A percentile compares a stretch with the other conserved stretches of the same genome.
Conservation (phyloP, 2,797 vertebrate species). For the Macropodus opercularis region DNA sequence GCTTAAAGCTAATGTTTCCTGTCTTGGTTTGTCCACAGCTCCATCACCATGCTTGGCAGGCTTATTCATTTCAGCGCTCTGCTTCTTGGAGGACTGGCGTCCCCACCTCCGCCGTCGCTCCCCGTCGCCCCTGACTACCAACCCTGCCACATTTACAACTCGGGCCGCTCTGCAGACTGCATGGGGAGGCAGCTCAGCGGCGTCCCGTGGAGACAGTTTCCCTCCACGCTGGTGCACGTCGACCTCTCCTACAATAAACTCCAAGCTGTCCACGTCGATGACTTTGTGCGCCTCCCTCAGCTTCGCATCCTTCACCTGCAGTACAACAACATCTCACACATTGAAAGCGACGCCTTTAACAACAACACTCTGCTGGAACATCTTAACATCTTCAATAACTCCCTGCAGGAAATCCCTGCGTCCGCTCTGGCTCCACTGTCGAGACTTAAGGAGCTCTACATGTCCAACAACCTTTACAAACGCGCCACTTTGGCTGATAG, state of each 20-base stretch:
- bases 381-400: constrained; percentile 87
- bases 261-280: constrained; percentile 46
- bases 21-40: constrained; percentile 48
- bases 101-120: constrained; percentile 37
- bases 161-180: constrained; percentile 73
- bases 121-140: neutral
- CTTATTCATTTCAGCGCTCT: constrained; percentile 50
- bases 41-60: constrained; percentile 55
- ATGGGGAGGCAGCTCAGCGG: constrained; percentile 68
- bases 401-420: constrained; percentile 79
- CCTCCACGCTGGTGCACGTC: constrained; percentile 66
- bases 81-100: constrained; percentile 51
- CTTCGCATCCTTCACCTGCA: constrained; percentile 74
- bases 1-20: neutral
- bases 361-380: constrained; percentile 76
- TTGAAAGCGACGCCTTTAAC: constrained; percentile 77
- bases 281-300: constrained; percentile 70
- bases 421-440: constrained; percentile 71
- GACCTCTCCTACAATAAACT: constrained; percentile 87
- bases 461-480: constrained; percentile 87
- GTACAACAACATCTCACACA: constrained; percentile 84
- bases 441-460: constrained; percentile 71
- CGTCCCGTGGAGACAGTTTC: constrained; percentile 77
- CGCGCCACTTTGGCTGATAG: constrained; percentile 58
- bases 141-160: constrained; percentile 60